Evolutionary conservation across 1,140 invertebrate genomes (phyloP), one percentile per base, ranked within the genome.

Genomic region (Antheraea mylitta): DNA sequence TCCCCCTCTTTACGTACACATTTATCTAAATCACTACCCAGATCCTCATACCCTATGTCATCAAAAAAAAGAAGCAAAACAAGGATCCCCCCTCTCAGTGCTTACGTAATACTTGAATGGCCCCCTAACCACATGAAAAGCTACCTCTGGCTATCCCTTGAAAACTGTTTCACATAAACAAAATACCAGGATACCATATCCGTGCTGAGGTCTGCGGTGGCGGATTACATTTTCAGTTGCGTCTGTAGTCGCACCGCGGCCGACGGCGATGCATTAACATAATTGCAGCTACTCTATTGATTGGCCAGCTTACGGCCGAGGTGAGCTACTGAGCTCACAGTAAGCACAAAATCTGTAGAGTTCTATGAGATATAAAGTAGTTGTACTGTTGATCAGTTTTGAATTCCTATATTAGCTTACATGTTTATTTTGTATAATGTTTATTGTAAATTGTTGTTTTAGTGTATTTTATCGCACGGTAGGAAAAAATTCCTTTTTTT

Each of bases 141-240:
- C 65, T 68, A 53, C n/a, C 37, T 42, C 38, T 42, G 22, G 1
- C 22, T 30, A 30, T 42, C 38, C 38, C 7, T 42, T 42, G 11
- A 8, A 42, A 42, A 42, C 38, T 53, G 65, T 67, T 71, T 59
- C 71, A 71, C 72, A 70, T 68, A 61, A 66, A 63, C 53, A 19
- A 36, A 64, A 71, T 80, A 83, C 77, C 77, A 79, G 83, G 82
- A 73, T 74, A 82, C 81, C 81, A 82, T 80, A 72, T 71, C 62
- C 81, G 75, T 75, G 78, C 73, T 81, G 82, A 86, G 83, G 78
- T 82, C 75, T 77, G 66, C 65, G 42, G 45, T 45, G 65, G 78
- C 79, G 82, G 81, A 87, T 87, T 89, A 87, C 84, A 87, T 87
- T 90, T 90, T 85, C 87, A 88, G 86, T 87, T 87, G 86, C 83